phyloP scores from a whole-genome alignment of 2,888 invertebrate genomes.

The Pseudeuparius sepicola region DNA sequence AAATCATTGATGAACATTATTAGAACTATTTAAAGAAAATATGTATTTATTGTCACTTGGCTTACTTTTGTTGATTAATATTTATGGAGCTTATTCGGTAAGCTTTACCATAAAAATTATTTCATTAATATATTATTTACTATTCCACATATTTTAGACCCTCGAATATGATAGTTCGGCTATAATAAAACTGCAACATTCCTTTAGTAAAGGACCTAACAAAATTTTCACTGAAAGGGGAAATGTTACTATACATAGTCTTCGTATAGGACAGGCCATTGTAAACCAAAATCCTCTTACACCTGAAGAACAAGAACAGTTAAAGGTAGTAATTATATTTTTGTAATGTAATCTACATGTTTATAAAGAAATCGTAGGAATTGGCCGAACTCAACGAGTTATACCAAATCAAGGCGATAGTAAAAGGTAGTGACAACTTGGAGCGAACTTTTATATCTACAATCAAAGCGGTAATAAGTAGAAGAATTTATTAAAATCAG shows the following conservation, averaged over 20 bases:
- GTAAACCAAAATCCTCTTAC: constrained; percentile 52
- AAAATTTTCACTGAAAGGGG: constrained; percentile 56
- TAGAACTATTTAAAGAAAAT: no score
- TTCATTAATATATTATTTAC: no score
- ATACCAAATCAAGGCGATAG: constrained; percentile 63
- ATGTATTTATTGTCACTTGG: no score
- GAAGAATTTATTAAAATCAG: neutral
- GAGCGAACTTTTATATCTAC: constrained; percentile 65
- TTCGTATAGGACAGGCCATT: constrained; percentile 53
- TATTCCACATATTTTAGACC: constrained; percentile 44
- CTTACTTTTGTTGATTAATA: no score
- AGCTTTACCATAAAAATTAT: no score
- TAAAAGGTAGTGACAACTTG: constrained; percentile 55
- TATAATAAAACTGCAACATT: constrained; percentile 59
- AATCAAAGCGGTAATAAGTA: constrained; percentile 62
- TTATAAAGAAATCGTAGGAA: constrained; percentile 39
- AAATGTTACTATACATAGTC: constrained; percentile 59
- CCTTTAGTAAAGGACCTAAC: constrained; percentile 41
- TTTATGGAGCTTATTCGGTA: no score
- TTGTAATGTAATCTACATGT: neutral
- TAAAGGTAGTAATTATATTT: constrained; percentile 43
- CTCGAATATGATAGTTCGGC: constrained; percentile 69
- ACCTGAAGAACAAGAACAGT: constrained; percentile 44
- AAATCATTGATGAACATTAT: no score
- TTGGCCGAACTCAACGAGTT: constrained; percentile 59